Evolutionary conservation across 2,888 invertebrate species (phyloP).

Genomic region (Agonopterix heracliana): DNA sequence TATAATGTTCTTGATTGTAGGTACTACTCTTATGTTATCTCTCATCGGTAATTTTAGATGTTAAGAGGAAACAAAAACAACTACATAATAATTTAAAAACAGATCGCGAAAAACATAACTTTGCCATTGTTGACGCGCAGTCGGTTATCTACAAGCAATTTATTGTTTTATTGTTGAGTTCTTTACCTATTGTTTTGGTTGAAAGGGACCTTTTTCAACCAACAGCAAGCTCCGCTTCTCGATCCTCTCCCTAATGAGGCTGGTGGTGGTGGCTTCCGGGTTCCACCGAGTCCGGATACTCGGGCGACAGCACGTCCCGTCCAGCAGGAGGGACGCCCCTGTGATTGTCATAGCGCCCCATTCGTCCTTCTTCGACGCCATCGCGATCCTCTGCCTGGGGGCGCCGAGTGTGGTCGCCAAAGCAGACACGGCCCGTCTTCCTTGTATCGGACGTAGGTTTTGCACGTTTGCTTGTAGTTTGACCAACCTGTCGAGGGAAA

Average conservation of each 20-base stretch:
- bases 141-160: too few species aligned
- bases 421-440: conserved; percentile 87
- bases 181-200: too few species aligned
- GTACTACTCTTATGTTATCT: too few species aligned
- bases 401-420: conserved; percentile 94
- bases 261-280: conserved; percentile 87
- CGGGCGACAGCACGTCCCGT: conserved; percentile 76
- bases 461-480: not conserved
- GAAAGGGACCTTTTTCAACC: too few species aligned
- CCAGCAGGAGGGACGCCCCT: conserved; percentile 82
- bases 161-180: too few species aligned
- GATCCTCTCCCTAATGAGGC: conserved; percentile 82
- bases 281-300: conserved; percentile 87
- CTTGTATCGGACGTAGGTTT: conserved; percentile 92
- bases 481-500: not conserved
- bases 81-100: too few species aligned
- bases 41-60: too few species aligned
- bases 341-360: conserved; percentile 93
- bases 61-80: too few species aligned
- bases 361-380: conserved; percentile 92
- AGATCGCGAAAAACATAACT: too few species aligned
- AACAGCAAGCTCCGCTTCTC: conserved; percentile 79
- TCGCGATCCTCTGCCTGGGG: conserved; percentile 87
- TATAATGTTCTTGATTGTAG: too few species aligned
- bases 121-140: too few species aligned